A percentile compares a stretch with the other conserved stretches of the same genome.
Evolutionary conservation across 2,888 invertebrate species (phyloP).

Genomic region (Drosophila parthenogenetica): DNA sequence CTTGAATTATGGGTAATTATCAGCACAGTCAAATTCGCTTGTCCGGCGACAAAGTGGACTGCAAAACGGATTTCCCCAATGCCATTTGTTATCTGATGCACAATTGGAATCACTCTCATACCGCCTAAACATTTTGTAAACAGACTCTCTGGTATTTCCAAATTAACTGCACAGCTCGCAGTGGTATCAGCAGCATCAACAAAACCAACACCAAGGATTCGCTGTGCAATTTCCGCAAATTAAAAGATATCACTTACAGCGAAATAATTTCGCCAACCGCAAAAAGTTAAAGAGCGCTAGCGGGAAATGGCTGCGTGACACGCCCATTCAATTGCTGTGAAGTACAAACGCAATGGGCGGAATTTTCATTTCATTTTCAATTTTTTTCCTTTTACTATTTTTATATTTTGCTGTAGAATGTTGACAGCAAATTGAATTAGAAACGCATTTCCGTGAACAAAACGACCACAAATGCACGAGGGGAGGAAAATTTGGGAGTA

Average conservation of each 20-base stretch:
- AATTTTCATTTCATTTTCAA: slow-evolving; percentile 6
- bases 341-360: slow-evolving; percentile 39
- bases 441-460: slow-evolving; percentile 68
- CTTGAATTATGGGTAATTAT: slow-evolving; percentile 18
- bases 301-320: slow-evolving; percentile 34
- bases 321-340: slow-evolving; percentile 49
- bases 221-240: slow-evolving; percentile 61
- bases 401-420: slow-evolving; percentile 34
- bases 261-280: slow-evolving; percentile 61
- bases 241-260: slow-evolving; percentile 75
- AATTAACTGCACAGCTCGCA: slow-evolving; percentile 27
- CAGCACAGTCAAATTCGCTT: slow-evolving; percentile 4
- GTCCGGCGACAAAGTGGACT: slow-evolving; percentile 12
- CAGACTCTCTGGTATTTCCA: slow-evolving; percentile 26
- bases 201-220: slow-evolving; percentile 36
- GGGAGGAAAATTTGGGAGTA: neutral
- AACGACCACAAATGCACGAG: slow-evolving; percentile 43
- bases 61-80: slow-evolving; percentile 30
- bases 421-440: slow-evolving; percentile 76
- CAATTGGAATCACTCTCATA: slow-evolving; percentile 18
- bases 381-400: slow-evolving; percentile 2
- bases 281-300: slow-evolving; percentile 42
- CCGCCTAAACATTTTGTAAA: slow-evolving; percentile 17
- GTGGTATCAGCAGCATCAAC: slow-evolving; percentile 20
- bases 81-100: slow-evolving; percentile 44